Base-by-base conservation (phyloP, 2,888 invertebrate species). In the Meteorus cinctellus region DNA sequence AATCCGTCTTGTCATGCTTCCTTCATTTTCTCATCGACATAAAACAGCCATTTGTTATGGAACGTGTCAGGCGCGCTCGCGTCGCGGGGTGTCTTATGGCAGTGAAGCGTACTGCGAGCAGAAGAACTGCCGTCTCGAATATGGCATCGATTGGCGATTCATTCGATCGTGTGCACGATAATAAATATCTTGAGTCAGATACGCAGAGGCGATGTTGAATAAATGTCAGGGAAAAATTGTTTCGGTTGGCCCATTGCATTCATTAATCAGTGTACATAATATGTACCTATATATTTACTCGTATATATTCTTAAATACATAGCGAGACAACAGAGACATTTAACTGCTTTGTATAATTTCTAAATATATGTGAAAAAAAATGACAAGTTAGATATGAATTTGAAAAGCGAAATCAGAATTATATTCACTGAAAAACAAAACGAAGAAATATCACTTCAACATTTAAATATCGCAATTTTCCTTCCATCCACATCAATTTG, bases 31-130 rank as follows among this genome's bases (percentile, higher is more conserved):
- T 89, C 86, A 80, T 79, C 83, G 86, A 86, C 86, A 86, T 89
- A 88, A 89, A 89, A 89, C 88, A 88, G 88, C 88, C 88, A 89
- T 89, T 89, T 89, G 89, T 89, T 89, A 89, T 63, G n/a, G 84
- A 84, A 84, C 86, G 86, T 85, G 89, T 88, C 88, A 87, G 86
- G 76, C 79, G 74, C 71, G 73, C 83, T 82, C 82, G 84, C 83
- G 84, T 86, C 86, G 86, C 86, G 88, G 88, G 88, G 87, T 86
- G 87, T 87, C 81, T 77, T 63, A 41, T 72, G 79, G 77, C 63
- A n/a, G 12, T 24, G 63, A 63, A n/a, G 41, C 27, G 31, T 65
- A 51, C 48, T n/a, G 16, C n/a, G n/a, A 55, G 55, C n/a, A 55
- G 8, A 48, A n/a, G 48, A 55, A 55, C 55, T 55, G 55, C 55